Base-by-base conservation (phyloP, 2,888 invertebrate genomes). In the Netelia melanura region DNA sequence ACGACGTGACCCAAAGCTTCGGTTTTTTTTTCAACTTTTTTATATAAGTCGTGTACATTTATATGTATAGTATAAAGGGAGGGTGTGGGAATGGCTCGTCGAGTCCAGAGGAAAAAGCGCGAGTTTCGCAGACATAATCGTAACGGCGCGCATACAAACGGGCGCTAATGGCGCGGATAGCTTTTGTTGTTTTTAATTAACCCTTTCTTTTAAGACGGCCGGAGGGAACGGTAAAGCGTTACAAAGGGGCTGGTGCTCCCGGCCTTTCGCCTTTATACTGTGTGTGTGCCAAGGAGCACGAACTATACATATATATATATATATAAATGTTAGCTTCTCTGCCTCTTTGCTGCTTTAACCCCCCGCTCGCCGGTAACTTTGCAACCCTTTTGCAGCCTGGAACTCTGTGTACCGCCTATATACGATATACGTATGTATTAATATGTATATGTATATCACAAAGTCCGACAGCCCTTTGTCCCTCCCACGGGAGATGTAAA, bases 161-260 rank as follows among this genome's bases (percentile, higher is more conserved):
- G 92, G 91, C 92, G 93, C 92, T 94, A 94, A 94, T 93, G 91
- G 93, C 91, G 89, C 88, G 92, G 91, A 93, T 92, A 90, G 93
- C 93, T 93, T 93, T 93, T 93, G 93, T 93, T 94, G 92, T 93
- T 94, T 93, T 93, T 93, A 93, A 93, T 94, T 93, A 94, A 94
- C 93, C 93, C 93, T 93, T 94, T 93, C 93, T 93, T 94, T 92
- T 90, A 91, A 91, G 92, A 91, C 91, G 91, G 88, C 90, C 90
- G 87, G 88, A 87, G 90, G 90, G 91, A 90, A 86, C 89, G 89
- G 90, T 90, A 91, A 91, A 90, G 85, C 86, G 86, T 87, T 87
- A 86, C 88, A 88, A 90, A 90, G 87, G 91, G 91, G 85, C 84
- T 84, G 81, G 75, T 75, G 72, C 82, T 72, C 84, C 82, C 79